Conservation (phyloP, 2,113 vertebrate genomes). For the Pelvicachromis taeniatus region DNA sequence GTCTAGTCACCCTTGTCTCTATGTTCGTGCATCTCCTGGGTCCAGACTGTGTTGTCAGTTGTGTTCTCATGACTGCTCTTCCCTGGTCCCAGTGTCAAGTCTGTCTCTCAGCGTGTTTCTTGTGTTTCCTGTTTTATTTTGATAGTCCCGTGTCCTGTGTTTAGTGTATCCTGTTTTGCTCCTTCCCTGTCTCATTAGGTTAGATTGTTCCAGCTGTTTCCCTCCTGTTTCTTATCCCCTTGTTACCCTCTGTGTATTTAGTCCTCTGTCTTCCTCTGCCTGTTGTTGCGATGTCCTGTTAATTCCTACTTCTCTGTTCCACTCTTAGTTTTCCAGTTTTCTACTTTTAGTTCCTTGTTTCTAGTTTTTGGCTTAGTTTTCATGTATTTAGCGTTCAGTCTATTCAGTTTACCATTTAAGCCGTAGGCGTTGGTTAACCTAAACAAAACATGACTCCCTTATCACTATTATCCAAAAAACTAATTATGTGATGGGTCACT, state of each 20-base stretch:
- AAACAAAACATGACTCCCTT: too few species aligned
- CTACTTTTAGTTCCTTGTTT: background rate
- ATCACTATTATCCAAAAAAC: background rate
- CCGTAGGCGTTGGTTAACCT: background rate
- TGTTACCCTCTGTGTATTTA: background rate
- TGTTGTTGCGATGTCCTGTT: background rate
- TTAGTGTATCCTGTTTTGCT: background rate
- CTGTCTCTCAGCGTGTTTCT: background rate
- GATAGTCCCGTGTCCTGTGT: background rate
- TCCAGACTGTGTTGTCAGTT: background rate
- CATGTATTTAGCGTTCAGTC: background rate
- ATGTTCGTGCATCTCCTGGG: background rate
- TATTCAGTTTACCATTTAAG: background rate
- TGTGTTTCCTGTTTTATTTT: background rate
- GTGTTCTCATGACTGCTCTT: background rate
- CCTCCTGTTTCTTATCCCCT: background rate
- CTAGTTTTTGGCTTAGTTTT: background rate
- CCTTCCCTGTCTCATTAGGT: rapidly evolving
- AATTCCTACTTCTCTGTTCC: background rate
- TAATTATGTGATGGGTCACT: background rate
- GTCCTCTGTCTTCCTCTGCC: rapidly evolving
- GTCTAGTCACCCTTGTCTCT: background rate
- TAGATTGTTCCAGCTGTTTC: background rate
- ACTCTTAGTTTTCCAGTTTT: background rate
- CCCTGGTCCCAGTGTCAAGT: background rate